Percentiles rank a stretch among this genome's conserved stretches.
These are phyloP conservation scores for Patiria pectinifera DNA, from an alignment of 53 echinoderm and acorn worm genomes.

Conservation along the genomic window DNA sequence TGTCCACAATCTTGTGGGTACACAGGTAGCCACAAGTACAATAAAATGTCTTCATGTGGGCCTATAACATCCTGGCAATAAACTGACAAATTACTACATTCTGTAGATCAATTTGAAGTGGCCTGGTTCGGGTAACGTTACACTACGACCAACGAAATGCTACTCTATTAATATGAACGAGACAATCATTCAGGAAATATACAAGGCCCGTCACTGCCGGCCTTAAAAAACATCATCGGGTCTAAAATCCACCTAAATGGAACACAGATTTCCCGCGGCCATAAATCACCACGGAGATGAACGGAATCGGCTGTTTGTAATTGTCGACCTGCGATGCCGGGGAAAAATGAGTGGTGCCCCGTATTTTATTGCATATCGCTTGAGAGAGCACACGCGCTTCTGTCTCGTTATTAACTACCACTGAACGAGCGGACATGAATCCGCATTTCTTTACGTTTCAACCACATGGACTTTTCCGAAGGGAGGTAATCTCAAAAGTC, in stretches of 20 bases:
- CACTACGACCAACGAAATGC: not conserved
- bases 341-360: too few relatives aligned
- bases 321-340: not conserved
- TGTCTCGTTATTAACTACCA: not conserved
- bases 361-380: too few relatives aligned
- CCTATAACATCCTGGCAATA: not conserved
- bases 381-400: not conserved
- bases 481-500: not conserved
- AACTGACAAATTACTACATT: not conserved
- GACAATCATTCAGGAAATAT: too few relatives aligned
- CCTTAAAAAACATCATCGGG: not conserved
- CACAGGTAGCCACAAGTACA: too few relatives aligned
- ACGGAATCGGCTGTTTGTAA: not conserved
- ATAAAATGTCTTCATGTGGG: not conserved
- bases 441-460: not conserved
- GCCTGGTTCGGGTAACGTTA: not conserved
- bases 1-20: too few relatives aligned
- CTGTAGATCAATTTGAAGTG: not conserved
- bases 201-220: not conserved
- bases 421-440: not conserved
- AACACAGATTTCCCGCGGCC: not conserved
- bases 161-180: not conserved
- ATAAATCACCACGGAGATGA: not conserved
- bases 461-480: not conserved
- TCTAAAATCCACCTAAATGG: not conserved